Evolutionary conservation across 2,113 vertebrate species (phyloP).

Genomic region (Apteryx mantelli): DNA sequence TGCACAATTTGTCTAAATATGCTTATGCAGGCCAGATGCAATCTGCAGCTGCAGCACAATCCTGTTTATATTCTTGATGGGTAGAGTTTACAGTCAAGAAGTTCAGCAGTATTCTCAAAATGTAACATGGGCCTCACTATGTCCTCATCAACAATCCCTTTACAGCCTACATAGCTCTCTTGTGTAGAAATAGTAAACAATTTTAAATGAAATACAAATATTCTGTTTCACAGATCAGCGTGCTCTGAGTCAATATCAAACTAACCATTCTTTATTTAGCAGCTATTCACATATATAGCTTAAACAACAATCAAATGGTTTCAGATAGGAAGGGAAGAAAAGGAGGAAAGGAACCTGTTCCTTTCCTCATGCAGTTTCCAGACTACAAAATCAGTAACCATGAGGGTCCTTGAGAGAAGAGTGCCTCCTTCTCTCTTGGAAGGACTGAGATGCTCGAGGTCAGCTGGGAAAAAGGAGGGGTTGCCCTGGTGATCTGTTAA

Average conservation of each 20-base stretch:
- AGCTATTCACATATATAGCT: slow-evolving; percentile 19
- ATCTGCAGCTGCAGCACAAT: slow-evolving; percentile 58
- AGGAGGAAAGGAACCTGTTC: not conserved
- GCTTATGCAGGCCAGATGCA: slow-evolving; percentile 68
- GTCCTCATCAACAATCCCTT: slow-evolving; percentile 52
- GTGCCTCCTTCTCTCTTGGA: not conserved
- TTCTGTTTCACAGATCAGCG: not conserved
- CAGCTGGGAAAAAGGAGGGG: not conserved
- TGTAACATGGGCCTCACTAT: slow-evolving; percentile 11
- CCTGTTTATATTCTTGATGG: slow-evolving; percentile 61
- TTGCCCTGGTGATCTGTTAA: not conserved
- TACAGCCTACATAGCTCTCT: slow-evolving; percentile 35
- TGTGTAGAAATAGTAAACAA: slow-evolving; percentile 58
- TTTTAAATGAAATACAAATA: slow-evolving; percentile 69
- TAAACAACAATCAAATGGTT: slow-evolving; percentile 11
- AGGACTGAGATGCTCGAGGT: not conserved
- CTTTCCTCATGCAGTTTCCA: not conserved
- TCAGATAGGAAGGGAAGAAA: not conserved
- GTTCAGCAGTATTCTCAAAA: slow-evolving; percentile 56
- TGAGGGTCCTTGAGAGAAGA: not conserved
- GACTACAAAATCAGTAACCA: not conserved
- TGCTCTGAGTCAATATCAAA: slow-evolving; percentile 36
- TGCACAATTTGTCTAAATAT: slow-evolving; percentile 62
- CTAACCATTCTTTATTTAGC: slow-evolving; percentile 28
- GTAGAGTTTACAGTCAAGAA: slow-evolving; percentile 64